phyloP scores from a whole-genome alignment of 2,113 vertebrate genomes.

The Galeopterus variegatus region DNA sequence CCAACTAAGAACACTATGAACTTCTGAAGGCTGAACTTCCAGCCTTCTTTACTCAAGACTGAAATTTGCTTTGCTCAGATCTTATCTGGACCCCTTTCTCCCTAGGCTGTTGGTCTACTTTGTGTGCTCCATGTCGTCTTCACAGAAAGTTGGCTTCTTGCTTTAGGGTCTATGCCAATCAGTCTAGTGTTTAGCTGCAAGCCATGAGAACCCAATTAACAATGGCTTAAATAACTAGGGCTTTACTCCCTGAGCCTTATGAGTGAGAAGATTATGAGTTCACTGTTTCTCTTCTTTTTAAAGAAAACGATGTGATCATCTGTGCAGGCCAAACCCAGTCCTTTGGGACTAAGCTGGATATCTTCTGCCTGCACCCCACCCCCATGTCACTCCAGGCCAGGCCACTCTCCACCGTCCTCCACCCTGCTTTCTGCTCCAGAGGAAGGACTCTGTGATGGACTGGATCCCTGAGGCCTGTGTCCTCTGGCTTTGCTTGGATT shows the following conservation, averaged over 20 bases:
- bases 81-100: not conserved
- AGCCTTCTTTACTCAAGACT: not conserved
- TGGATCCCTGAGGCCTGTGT: not conserved
- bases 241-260: not conserved
- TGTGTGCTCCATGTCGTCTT: not conserved
- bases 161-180: not conserved
- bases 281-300: not conserved
- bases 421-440: not conserved
- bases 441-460: not conserved
- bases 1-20: too few species aligned
- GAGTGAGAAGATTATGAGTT: not conserved
- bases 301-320: not conserved
- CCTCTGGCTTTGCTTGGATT: not conserved
- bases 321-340: not conserved
- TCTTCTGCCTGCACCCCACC: not conserved
- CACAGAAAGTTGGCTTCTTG: not conserved
- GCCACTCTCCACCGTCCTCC: too few species aligned
- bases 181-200: not conserved
- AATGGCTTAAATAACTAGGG: not conserved
- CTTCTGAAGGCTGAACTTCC: not conserved
- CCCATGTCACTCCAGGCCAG: not conserved
- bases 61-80: not conserved
- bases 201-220: not conserved
- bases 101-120: not conserved
- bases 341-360: not conserved